Evolutionary conservation across 1,140 invertebrate species (phyloP).

Genomic region (Amphibalanus amphitrite): DNA sequence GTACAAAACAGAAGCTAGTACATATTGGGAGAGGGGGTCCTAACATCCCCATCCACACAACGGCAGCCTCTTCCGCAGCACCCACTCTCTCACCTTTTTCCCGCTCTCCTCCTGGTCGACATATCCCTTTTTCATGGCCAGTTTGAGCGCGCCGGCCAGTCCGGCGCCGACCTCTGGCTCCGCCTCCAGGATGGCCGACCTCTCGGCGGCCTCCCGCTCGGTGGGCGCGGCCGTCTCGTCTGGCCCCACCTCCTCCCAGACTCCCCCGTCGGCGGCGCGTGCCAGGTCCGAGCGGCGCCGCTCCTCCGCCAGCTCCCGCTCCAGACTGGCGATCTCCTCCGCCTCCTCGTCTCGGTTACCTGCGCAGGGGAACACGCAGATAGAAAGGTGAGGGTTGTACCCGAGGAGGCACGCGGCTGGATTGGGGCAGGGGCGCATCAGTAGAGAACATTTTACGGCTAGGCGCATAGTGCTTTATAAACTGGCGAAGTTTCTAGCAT

Average conservation of each 20-base stretch:
- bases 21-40: no score
- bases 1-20: no score
- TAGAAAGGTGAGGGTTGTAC: no score
- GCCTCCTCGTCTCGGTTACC: constrained; percentile 32
- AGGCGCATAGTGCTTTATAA: no score
- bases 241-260: constrained; percentile 53
- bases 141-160: constrained; percentile 71
- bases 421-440: no score
- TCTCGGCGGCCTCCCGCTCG: constrained; percentile 4
- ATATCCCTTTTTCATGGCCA: constrained; percentile 92
- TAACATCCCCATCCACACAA: no score
- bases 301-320: constrained; percentile 38
- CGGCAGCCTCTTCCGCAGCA: constrained; percentile 24
- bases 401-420: no score
- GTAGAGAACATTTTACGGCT: no score
- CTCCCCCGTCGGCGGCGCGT: constrained; percentile 33
- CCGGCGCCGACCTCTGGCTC: constrained; percentile 88
- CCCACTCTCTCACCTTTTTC: constrained; percentile 41
- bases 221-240: constrained; percentile 25
- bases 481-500: no score
- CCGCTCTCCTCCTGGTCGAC: constrained; percentile 64
- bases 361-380: no score
- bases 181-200: constrained; percentile 59
- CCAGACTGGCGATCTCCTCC: constrained; percentile 60
- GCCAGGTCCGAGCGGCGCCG: constrained; percentile 24